Evolutionary conservation across 2,888 invertebrate species (phyloP).

Genomic region (Nematopogon swammerdamellus): DNA sequence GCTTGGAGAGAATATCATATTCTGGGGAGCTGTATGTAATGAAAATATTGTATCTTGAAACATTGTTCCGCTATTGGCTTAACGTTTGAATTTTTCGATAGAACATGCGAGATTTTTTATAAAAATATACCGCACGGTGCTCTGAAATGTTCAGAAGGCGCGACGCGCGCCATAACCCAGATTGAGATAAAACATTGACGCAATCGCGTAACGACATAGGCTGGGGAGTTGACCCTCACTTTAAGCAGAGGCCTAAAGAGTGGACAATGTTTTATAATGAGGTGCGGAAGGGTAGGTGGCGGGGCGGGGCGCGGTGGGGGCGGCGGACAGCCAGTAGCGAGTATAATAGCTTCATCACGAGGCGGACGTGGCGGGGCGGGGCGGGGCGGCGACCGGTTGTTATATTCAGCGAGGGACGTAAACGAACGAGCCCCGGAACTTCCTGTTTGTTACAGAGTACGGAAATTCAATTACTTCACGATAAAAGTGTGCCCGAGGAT

Average conservation of each 20-base stretch:
- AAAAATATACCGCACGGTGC: too few relatives aligned
- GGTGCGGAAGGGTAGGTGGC: neutral
- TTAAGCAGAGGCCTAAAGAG: neutral
- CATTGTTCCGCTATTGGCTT: too few relatives aligned
- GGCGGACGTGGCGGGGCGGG: neutral
- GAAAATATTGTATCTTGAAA: too few relatives aligned
- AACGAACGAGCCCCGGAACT: slow-evolving; percentile 28
- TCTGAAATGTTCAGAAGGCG: too few relatives aligned
- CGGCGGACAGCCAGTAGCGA: neutral
- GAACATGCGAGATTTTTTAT: too few relatives aligned
- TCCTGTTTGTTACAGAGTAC: slow-evolving; percentile 45
- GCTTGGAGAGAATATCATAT: too few relatives aligned
- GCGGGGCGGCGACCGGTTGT: slow-evolving; percentile 7
- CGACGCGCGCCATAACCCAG: too few relatives aligned
- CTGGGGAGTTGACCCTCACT: too few relatives aligned
- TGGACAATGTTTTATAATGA: neutral
- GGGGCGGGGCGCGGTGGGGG: neutral
- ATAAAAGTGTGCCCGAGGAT: slow-evolving; percentile 28
- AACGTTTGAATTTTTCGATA: too few relatives aligned
- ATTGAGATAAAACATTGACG: too few relatives aligned
- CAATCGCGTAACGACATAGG: too few relatives aligned
- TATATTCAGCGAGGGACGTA: slow-evolving; percentile 23
- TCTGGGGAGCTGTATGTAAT: too few relatives aligned
- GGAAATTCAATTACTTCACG: slow-evolving; percentile 50
- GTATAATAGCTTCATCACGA: neutral